phyloP scores from a whole-genome alignment of 1,140 invertebrate genomes.

The Condylostylus longicornis region DNA sequence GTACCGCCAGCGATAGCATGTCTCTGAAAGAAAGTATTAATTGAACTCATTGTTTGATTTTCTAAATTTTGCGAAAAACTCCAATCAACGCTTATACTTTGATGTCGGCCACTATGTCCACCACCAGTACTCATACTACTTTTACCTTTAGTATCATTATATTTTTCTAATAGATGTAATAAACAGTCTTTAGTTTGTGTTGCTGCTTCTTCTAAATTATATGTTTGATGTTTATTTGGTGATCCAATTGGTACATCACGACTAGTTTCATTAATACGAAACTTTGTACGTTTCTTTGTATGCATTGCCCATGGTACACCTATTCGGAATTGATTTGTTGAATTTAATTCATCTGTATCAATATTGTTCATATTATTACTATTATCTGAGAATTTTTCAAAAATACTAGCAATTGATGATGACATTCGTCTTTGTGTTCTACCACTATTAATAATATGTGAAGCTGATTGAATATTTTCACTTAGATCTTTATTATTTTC shows the following conservation, averaged over 20 bases:
- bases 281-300: slow-evolving; percentile 36
- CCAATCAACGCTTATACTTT: slow-evolving; percentile 30
- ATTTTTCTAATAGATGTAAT: slow-evolving; percentile 53
- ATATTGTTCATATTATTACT: no score
- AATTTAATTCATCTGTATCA: no score
- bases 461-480: no score
- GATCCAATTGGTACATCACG: slow-evolving; percentile 47
- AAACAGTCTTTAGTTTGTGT: slow-evolving; percentile 56
- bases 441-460: no score
- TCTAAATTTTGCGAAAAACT: slow-evolving; percentile 31
- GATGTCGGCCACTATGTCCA: slow-evolving; percentile 14
- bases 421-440: no score
- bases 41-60: slow-evolving; percentile 44
- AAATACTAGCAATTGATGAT: no score
- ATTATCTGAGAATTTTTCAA: no score
- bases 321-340: no score
- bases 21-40: slow-evolving; percentile 50
- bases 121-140: no score
- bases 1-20: slow-evolving; percentile 38
- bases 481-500: no score
- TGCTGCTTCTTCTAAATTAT: slow-evolving; percentile 40
- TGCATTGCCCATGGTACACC: slow-evolving; percentile 39
- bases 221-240: slow-evolving; percentile 38
- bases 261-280: slow-evolving; percentile 40
- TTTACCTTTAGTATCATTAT: slow-evolving; percentile 40